These are phyloP conservation scores for Brachyptera risi DNA, from an alignment of 2,888 invertebrate genomes.

Conservation along the genomic window DNA sequence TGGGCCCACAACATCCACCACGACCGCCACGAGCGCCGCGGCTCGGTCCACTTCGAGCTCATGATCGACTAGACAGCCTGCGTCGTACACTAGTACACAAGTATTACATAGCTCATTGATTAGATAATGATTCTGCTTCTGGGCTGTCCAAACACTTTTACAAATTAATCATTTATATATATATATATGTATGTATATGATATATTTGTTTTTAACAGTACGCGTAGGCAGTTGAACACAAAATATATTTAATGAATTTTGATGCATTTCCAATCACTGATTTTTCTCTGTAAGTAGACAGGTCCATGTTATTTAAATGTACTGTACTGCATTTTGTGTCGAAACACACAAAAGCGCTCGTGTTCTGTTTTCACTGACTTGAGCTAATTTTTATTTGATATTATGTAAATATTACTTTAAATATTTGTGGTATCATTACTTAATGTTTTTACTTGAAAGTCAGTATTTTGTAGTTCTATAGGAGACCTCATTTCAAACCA, in stretches of 20 bases:
- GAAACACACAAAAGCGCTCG: conserved; percentile 1
- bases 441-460: conserved; percentile 20
- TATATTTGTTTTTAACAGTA: conserved; percentile 1
- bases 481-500: conserved; percentile 11
- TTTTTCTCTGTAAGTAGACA: not conserved
- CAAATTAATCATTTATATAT: not conserved
- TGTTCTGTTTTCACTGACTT: conserved; percentile 3
- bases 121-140: conserved; percentile 11
- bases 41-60: conserved; percentile 92
- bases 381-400: conserved; percentile 7
- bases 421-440: conserved; percentile 3
- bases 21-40: conserved; percentile 83
- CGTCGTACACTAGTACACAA: conserved; percentile 24
- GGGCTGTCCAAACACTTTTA: conserved; percentile 14
- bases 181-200: conserved; percentile 8
- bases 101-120: conserved; percentile 17
- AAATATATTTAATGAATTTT: not conserved
- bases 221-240: not conserved
- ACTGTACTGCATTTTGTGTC: conserved; percentile 19
- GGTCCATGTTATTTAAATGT: conserved; percentile 13
- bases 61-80: conserved; percentile 83
- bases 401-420: conserved; percentile 19
- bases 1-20: conserved; percentile 88
- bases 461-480: conserved; percentile 11
- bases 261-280: conserved; percentile 8